Evolutionary conservation across 2,113 vertebrate genomes (phyloP).

Genomic region (Nibea albiflora): DNA sequence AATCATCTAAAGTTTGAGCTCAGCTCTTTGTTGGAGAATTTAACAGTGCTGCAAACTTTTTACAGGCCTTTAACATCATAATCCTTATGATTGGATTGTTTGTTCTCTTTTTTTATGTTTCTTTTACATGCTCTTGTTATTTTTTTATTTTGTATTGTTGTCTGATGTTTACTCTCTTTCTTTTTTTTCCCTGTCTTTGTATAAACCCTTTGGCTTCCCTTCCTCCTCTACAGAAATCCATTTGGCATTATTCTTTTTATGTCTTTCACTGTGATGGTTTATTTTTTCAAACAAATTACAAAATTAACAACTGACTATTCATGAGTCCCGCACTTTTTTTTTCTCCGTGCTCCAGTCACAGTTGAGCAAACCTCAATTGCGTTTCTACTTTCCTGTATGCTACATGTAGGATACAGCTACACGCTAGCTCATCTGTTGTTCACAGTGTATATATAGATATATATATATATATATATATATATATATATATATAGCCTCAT

Average conservation of each 20-base stretch:
- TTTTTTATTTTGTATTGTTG: not conserved
- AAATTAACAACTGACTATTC: not conserved
- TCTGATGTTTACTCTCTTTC: not conserved
- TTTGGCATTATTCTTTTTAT: not conserved
- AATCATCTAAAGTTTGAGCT: constrained; percentile 4
- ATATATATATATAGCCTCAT: too few species aligned
- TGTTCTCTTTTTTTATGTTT: not conserved
- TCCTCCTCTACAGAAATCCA: not conserved
- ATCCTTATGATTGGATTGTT: constrained; percentile 1
- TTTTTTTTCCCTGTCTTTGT: not conserved
- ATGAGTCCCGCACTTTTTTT: too few species aligned
- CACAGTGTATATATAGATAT: too few species aligned
- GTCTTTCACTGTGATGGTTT: not conserved
- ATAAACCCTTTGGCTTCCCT: not conserved
- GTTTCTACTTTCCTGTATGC: too few species aligned
- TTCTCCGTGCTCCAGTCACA: too few species aligned
- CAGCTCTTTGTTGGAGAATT: constrained; percentile 3
- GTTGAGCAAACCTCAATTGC: too few species aligned
- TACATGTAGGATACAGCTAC: too few species aligned
- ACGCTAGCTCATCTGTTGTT: too few species aligned
- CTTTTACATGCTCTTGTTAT: not conserved
- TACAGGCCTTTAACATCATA: not conserved
- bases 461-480: too few species aligned
- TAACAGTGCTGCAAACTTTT: constrained; percentile 1
- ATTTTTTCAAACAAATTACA: not conserved